phyloP scores from a whole-genome alignment of 2,888 invertebrate genomes.

The Hirtodrosophila cameraria region DNA sequence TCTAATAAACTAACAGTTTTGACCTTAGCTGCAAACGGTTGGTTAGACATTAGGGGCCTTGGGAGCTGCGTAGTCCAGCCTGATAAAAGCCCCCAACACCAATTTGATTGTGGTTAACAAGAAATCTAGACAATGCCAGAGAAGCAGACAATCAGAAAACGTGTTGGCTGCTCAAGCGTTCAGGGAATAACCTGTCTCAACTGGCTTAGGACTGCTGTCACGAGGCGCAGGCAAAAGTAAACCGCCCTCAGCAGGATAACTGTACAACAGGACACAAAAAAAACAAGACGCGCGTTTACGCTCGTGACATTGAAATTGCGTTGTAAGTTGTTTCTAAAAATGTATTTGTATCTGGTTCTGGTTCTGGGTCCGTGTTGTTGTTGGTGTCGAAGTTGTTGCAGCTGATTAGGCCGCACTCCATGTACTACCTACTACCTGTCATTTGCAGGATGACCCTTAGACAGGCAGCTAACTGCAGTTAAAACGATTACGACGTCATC shows the following conservation, averaged over 20 bases:
- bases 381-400: slow-evolving; percentile 33
- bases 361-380: not conserved
- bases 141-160: too few species aligned
- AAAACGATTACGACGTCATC: slow-evolving; percentile 38
- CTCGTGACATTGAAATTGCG: slow-evolving; percentile 17
- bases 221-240: slow-evolving; percentile 1
- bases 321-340: slow-evolving; percentile 5
- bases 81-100: slow-evolving; percentile 6
- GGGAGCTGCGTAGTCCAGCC: too few species aligned
- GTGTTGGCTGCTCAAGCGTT: too few species aligned
- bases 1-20: too few species aligned
- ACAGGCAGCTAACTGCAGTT: slow-evolving; percentile 41
- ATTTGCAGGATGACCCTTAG: slow-evolving; percentile 49
- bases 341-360: slow-evolving; percentile 7
- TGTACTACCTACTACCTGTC: slow-evolving; percentile 76
- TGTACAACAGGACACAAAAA: slow-evolving; percentile 6
- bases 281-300: slow-evolving; percentile 5
- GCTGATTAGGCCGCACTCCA: slow-evolving; percentile 67
- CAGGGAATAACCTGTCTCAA: slow-evolving; percentile 30
- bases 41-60: too few species aligned
- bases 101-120: too few species aligned
- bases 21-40: too few species aligned
- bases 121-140: too few species aligned
- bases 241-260: slow-evolving; percentile 3
- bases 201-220: slow-evolving; percentile 53